Evolutionary conservation across 1,140 invertebrate genomes (phyloP).

Genomic region (Bombus breviceps): DNA sequence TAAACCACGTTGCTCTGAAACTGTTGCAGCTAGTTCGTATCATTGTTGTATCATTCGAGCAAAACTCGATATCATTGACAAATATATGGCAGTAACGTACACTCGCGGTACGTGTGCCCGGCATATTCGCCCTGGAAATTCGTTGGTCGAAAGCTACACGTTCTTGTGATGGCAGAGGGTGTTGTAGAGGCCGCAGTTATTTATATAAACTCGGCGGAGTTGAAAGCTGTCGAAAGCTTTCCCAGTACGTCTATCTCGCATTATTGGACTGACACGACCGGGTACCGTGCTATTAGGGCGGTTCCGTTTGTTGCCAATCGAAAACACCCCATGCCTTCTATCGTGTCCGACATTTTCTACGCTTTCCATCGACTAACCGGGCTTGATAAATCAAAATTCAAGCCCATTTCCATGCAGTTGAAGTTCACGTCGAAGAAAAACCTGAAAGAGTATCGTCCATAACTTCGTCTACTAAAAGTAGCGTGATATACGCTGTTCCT

Average conservation of each 20-base stretch:
- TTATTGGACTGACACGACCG: slow-evolving; percentile 22
- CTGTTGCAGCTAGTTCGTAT: slow-evolving; percentile 7
- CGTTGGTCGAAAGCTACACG: neutral
- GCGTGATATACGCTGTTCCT: neutral
- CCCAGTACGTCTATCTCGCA: slow-evolving; percentile 10
- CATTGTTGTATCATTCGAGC: neutral
- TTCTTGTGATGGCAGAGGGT: neutral
- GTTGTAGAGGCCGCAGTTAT: slow-evolving; percentile 2
- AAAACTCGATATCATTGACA: slow-evolving; percentile 38
- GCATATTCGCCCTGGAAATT: slow-evolving; percentile 1
- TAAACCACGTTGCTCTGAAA: neutral
- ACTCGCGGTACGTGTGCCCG: neutral
- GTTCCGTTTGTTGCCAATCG: slow-evolving; percentile 29
- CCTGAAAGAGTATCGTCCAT: neutral
- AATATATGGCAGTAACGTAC: slow-evolving; percentile 28
- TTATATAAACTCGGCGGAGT: slow-evolving; percentile 5
- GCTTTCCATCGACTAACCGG: neutral
- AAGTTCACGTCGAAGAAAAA: neutral
- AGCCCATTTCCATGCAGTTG: neutral
- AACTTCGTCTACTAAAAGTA: neutral
- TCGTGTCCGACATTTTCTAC: neutral
- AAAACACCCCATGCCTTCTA: neutral
- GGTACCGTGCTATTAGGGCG: slow-evolving; percentile 8
- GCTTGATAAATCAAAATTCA: slow-evolving; percentile 14
- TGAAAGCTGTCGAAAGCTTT: slow-evolving; percentile 34